These are phyloP conservation scores for Etheostoma perlongum DNA, from an alignment of 2,797 vertebrate genomes.

Conservation along the genomic window DNA sequence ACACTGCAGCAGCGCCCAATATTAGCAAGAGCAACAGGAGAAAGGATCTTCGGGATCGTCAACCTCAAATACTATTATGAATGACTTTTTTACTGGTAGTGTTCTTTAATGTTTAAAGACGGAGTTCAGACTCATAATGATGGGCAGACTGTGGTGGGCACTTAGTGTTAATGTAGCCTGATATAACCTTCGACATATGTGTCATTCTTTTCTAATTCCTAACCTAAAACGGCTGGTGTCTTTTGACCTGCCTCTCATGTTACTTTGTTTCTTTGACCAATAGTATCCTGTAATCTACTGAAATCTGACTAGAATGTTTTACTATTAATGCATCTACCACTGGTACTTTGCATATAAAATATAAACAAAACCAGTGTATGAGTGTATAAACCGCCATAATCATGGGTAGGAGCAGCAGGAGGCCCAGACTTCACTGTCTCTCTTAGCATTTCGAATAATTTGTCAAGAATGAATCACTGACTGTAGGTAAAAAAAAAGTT, in stretches of 20 bases:
- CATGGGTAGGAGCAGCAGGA: neutral
- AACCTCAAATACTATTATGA: neutral
- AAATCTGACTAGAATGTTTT: neutral
- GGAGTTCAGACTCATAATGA: slow-evolving; percentile 7
- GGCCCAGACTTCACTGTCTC: neutral
- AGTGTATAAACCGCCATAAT: neutral
- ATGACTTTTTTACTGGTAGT: neutral
- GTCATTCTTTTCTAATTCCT: slow-evolving; percentile 9
- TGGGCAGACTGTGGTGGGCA: neutral
- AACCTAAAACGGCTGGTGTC: neutral
- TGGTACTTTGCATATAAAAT: neutral
- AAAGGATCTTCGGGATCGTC: neutral
- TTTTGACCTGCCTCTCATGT: neutral
- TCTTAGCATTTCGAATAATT: neutral
- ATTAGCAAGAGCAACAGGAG: neutral
- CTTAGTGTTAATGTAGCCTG: slow-evolving; percentile 5
- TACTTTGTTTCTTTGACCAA: neutral
- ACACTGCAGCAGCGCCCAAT: neutral
- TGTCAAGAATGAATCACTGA: neutral
- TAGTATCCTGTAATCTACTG: neutral
- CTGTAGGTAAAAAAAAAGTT: neutral
- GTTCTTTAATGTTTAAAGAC: slow-evolving; percentile 15
- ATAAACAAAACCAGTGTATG: neutral
- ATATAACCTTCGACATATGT: neutral
- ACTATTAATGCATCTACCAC: neutral